These are phyloP conservation scores for Mormyrus hasselquistii DNA, from an alignment of 2,797 vertebrate species.

Conservation along the genomic window DNA sequence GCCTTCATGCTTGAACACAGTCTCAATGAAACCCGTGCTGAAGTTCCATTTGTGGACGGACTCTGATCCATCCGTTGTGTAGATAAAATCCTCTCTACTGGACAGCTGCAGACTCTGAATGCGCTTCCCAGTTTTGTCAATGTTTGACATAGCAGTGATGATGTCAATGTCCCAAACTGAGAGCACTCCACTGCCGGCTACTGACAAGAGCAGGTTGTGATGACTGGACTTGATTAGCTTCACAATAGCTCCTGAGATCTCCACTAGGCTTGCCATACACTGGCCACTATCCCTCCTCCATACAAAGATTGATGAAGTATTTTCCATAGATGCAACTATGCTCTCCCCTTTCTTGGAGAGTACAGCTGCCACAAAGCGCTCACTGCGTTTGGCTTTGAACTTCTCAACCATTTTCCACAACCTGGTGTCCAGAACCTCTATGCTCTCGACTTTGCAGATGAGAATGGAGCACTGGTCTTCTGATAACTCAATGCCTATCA, in stretches of 20 bases:
- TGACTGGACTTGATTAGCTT: slow-evolving; percentile 94
- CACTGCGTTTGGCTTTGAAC: slow-evolving; percentile 93
- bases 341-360: slow-evolving; percentile 94
- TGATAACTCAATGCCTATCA: slow-evolving; percentile 88
- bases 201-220: slow-evolving; percentile 91
- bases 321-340: slow-evolving; percentile 97
- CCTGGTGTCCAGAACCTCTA: slow-evolving; percentile 88
- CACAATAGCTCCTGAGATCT: slow-evolving; percentile 94
- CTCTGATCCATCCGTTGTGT: slow-evolving; percentile 92
- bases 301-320: slow-evolving; percentile 96
- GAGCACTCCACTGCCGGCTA: slow-evolving; percentile 92
- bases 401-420: slow-evolving; percentile 97
- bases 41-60: slow-evolving; percentile 98
- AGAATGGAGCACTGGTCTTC: slow-evolving; percentile 96
- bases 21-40: slow-evolving; percentile 92
- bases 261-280: slow-evolving; percentile 96
- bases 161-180: slow-evolving; percentile 99
- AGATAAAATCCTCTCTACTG: slow-evolving; percentile 88
- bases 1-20: slow-evolving; percentile 92
- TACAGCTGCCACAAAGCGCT: slow-evolving; percentile 88
- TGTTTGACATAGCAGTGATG: slow-evolving; percentile 99
- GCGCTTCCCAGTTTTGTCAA: slow-evolving; percentile 95
- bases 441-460: slow-evolving; percentile 91
- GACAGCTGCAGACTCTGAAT: slow-evolving; percentile 85
- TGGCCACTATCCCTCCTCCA: slow-evolving; percentile 96